Evolutionary conservation across 2,888 invertebrate species (phyloP).

Genomic region (Drosophila ezoana): DNA sequence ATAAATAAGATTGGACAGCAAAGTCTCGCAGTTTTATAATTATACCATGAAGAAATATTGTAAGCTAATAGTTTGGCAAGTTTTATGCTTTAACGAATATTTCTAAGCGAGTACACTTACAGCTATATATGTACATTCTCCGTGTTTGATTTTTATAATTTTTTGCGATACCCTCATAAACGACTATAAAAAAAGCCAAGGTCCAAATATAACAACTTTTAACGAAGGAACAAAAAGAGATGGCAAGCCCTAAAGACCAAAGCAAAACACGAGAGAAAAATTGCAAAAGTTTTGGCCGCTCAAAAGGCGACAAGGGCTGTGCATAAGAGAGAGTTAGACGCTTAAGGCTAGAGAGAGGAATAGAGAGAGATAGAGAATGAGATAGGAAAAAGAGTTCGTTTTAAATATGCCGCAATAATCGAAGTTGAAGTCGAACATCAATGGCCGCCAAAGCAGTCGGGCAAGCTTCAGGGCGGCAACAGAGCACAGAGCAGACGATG

Average conservation of each 20-base stretch:
- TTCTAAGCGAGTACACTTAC: neutral
- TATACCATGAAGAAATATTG: too few species aligned
- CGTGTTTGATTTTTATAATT: neutral
- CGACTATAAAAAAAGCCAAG: slow-evolving; percentile 2
- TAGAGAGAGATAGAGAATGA: neutral
- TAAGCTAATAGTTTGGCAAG: neutral
- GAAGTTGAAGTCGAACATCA: slow-evolving; percentile 70
- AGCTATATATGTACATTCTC: too few species aligned
- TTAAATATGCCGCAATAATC: slow-evolving; percentile 67
- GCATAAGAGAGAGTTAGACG: slow-evolving; percentile 1
- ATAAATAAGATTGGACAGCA: too few species aligned
- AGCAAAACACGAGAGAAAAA: slow-evolving; percentile 50
- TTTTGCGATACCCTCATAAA: neutral
- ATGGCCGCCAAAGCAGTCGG: slow-evolving; percentile 31
- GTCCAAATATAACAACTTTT: slow-evolving; percentile 7
- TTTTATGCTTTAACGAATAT: neutral
- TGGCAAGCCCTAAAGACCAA: slow-evolving; percentile 18
- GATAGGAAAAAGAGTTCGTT: slow-evolving; percentile 25
- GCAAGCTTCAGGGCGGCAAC: slow-evolving; percentile 27
- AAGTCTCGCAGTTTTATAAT: too few species aligned
- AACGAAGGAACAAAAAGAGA: neutral
- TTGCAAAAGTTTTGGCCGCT: slow-evolving; percentile 54
- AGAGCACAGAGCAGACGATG: slow-evolving; percentile 19
- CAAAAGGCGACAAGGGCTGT: slow-evolving; percentile 15
- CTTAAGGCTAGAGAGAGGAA: neutral